Evolutionary conservation across 2,113 vertebrate genomes (phyloP), one percentile per base, ranked within the genome.

Genomic region (Collichthys lucidus): DNA sequence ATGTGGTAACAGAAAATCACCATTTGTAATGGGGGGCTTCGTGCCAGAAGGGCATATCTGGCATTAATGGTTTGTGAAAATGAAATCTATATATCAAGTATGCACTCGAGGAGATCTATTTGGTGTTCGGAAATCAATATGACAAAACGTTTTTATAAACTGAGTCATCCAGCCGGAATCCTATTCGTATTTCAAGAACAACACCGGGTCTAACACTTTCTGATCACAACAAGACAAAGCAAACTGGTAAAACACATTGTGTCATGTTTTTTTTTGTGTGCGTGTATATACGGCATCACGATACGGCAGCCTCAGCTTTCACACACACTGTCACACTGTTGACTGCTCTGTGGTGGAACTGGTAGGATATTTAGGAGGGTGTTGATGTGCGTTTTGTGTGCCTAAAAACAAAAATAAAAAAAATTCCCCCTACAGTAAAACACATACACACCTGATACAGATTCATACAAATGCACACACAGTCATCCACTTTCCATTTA

Each of bases 81-180:
- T 88, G 68, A 91, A 83, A 89, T 83, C 77, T 20, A 86, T 86
- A 85, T n/a, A 86, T 86, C 83, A 83, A 69, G 67, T 11, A 5
- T 16, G 29, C 60, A 71, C 56, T 74, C 31, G 57, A 72, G 70
- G 29, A 65, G 22, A 61, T 63, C 12, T 68, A 60, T 81, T 69
- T 72, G 53, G 44, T 0, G 29, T 24, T 53, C 55, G 57, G 53
- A 63, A 53, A 66, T 65, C 63, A 29, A 50, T 9, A 5, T 55
- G 31, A 63, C 50, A 40, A 29, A 60, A 16, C 35, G 46, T 74
- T 65, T n/a, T 74, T 74, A 76, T 49, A 7, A 77, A 65, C 35
- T 2, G 16, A 68, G 31, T 77, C 6, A 14, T 74, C 59, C 10
- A 46, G 2, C 4, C 44, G 3, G 11, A 31, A 24, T 53, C 55